A percentile compares a stretch with the other conserved stretches of the same genome.
phyloP scores from a whole-genome alignment of 2,113 vertebrate genomes.

The Petromus typicus region DNA sequence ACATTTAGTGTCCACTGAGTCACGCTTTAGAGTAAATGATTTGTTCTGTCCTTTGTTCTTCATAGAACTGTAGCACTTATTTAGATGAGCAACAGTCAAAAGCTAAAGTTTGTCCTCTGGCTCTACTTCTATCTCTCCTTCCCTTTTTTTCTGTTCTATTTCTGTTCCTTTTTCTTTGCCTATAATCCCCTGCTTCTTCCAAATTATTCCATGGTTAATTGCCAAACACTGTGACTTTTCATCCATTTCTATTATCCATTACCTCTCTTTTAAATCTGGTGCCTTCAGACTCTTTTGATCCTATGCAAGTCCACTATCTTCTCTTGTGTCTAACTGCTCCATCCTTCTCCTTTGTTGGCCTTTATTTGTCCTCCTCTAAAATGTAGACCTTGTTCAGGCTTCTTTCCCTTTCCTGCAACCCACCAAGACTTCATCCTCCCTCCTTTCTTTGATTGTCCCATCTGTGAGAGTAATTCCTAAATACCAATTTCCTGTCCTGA shows the following conservation, averaged over 20 bases:
- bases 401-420: neutral
- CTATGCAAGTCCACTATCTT: neutral
- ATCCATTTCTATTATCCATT: neutral
- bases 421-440: neutral
- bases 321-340: neutral
- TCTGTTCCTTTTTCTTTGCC: neutral
- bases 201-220: neutral
- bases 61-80: neutral
- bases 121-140: constrained; percentile 32
- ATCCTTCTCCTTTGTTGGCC: neutral
- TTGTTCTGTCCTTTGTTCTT: neutral
- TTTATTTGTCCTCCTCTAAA: constrained; percentile 25
- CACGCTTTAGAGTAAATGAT: neutral
- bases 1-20: neutral
- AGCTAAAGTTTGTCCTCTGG: neutral
- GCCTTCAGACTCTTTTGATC: constrained; percentile 30
- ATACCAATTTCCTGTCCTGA: neutral
- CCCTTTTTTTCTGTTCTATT: neutral
- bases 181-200: no score
- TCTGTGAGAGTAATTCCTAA: neutral
- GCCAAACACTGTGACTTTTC: neutral
- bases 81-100: neutral
- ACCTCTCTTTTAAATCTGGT: neutral
- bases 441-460: neutral
- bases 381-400: constrained; percentile 8